These are phyloP conservation scores for Episyrphus balteatus DNA, from an alignment of 1,140 invertebrate genomes.

Conservation along the genomic window DNA sequence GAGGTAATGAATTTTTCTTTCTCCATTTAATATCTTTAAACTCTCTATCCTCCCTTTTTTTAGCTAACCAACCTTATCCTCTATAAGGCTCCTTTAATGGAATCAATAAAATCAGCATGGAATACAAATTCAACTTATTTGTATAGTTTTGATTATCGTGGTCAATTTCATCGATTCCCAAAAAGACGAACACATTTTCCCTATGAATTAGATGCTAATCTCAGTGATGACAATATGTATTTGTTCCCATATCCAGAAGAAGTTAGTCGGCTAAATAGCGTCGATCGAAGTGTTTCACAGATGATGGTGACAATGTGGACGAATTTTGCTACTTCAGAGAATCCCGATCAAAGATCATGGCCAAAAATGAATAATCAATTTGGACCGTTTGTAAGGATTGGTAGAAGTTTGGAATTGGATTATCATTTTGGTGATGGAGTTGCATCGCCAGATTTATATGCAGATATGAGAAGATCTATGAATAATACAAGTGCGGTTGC, in stretches of 20 bases:
- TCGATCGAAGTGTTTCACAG: constrained; percentile 20
- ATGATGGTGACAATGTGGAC: constrained; percentile 26
- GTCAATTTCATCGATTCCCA: constrained; percentile 25
- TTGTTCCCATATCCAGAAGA: constrained; percentile 31
- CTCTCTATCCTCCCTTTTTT: background rate
- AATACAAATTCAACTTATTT: constrained; percentile 17
- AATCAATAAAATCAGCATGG: constrained; percentile 16
- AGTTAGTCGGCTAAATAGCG: constrained; percentile 16
- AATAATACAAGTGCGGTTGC: too few relatives aligned
- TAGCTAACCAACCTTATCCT: constrained; percentile 23
- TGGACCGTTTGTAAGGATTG: constrained; percentile 26
- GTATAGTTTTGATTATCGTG: constrained; percentile 32
- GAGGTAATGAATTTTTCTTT: constrained; percentile 10
- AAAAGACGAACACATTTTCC: constrained; percentile 20
- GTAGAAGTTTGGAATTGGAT: constrained; percentile 24
- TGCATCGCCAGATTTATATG: constrained; percentile 17
- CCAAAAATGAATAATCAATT: constrained; percentile 20
- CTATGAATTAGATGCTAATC: constrained; percentile 26
- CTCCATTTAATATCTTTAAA: background rate
- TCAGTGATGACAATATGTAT: constrained; percentile 33
- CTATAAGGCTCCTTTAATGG: constrained; percentile 23
- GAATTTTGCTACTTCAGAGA: constrained; percentile 16
- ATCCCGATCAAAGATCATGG: constrained; percentile 22
- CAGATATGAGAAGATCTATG: background rate
- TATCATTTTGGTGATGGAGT: constrained; percentile 29